Evolutionary conservation across 1,140 invertebrate species (phyloP).

Genomic region (Cydia splendana): DNA sequence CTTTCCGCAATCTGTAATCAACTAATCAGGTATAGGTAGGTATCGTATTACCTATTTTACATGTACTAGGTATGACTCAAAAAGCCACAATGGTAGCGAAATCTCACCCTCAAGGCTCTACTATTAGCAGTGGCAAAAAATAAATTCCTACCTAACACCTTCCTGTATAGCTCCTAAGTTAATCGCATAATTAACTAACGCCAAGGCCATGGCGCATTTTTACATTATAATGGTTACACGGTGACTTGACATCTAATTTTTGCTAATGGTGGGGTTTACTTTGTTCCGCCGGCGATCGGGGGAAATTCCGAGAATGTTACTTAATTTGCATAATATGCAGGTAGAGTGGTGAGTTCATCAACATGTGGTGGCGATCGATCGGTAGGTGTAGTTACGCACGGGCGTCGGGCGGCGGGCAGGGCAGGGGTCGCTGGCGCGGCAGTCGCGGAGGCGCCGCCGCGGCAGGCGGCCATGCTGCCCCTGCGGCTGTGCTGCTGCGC

Average conservation of each 20-base stretch:
- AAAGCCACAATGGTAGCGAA: no score
- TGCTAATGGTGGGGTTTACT: conserved; percentile 10
- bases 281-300: conserved; percentile 26
- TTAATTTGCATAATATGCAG: conserved; percentile 61
- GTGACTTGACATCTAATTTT: conserved; percentile 19
- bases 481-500: conserved; percentile 51
- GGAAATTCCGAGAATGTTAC: conserved; percentile 35
- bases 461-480: conserved; percentile 42
- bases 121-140: no score
- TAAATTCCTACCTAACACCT: not conserved
- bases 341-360: conserved; percentile 63
- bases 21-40: not conserved
- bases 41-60: no score
- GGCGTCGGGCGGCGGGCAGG: conserved; percentile 48
- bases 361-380: conserved; percentile 49
- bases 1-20: not conserved
- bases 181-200: conserved; percentile 20
- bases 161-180: not conserved
- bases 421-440: conserved; percentile 68
- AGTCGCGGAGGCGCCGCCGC: conserved; percentile 60
- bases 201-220: conserved; percentile 29
- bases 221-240: conserved; percentile 17
- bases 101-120: no score
- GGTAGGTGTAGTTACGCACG: conserved; percentile 40
- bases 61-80: not conserved